Evolutionary conservation across 2,113 vertebrate genomes (phyloP), one percentile per base, ranked within the genome.

Genomic region (Datnioides undecimradiatus): DNA sequence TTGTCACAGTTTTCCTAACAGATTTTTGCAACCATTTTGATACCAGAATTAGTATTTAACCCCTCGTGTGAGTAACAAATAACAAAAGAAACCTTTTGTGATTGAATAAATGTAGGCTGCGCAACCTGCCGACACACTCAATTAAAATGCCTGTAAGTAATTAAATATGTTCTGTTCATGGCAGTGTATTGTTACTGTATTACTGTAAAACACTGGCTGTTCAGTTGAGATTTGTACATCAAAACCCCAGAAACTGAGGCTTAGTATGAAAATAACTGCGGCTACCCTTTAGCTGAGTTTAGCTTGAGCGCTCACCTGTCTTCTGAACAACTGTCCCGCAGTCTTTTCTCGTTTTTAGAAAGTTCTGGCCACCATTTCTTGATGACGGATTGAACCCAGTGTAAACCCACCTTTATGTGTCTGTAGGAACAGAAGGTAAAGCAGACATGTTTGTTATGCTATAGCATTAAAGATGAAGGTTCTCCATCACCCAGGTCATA

Each of bases 311-410:
- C 86, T 19, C 83, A 96, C 95, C 92, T 94, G 82, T 95, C 92
- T 70, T 94, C 90, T 74, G 88, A 91, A 89, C 80, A 84, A 86
- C 87, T 88, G 84, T 97, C 96, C 67, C 88, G 95, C 92, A 94
- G 84, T 89, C 93, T 95, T 93, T 96, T 97, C 85, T 94, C 93
- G 88, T 95, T 96, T 82, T 94, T 93, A 79, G 96, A 98, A 6
- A 99, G 93, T 82, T 98, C 97, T 90, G 96, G 95, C 97, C 97
- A 98, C 98, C 98, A 99, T 82, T 96, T 97, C 92, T 95, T 97
- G 92, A 99, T 95, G 90, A 99, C 94, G 82, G 98, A 96, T 78
- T 97, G 97, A 90, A 99, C 95, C 98, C 98, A 99, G 93, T 97
- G 97, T 94, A 99, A 96, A 94, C 96, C 97, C 92, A 97, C 97